phyloP scores from a whole-genome alignment of 2,888 invertebrate species.

The Drosophila ustulata region DNA sequence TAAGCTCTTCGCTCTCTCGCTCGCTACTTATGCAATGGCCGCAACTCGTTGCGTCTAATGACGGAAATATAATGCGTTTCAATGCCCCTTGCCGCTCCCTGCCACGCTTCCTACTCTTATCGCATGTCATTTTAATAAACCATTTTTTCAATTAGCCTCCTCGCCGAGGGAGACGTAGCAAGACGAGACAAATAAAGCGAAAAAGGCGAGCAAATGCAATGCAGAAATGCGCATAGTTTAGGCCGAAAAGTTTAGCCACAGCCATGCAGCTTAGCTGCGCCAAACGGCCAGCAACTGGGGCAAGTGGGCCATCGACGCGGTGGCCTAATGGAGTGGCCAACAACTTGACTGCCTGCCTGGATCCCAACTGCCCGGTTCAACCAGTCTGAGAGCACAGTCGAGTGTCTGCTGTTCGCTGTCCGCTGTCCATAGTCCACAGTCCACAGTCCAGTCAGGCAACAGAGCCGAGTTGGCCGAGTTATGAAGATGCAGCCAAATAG shows the following conservation, averaged over 20 bases:
- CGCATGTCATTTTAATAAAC: constrained; percentile 74
- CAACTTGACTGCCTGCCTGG: constrained; percentile 33
- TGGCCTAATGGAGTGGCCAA: constrained; percentile 58
- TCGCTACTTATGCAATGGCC: constrained; percentile 57
- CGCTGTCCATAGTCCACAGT: neutral
- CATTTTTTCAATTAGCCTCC: constrained; percentile 74
- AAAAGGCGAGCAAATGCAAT: constrained; percentile 43
- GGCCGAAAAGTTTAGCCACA: constrained; percentile 46
- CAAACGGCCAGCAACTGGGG: constrained; percentile 48
- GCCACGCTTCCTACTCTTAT: constrained; percentile 35
- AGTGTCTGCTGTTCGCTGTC: neutral
- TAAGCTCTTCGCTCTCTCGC: neutral
- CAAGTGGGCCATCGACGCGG: constrained; percentile 60
- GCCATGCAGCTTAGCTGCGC: constrained; percentile 17
- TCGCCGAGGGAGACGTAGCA: constrained; percentile 16
- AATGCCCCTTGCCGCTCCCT: constrained; percentile 3
- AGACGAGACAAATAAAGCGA: neutral
- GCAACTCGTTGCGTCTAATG: constrained; percentile 72
- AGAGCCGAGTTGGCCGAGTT: constrained; percentile 55
- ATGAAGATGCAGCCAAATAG: constrained; percentile 75
- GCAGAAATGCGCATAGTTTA: constrained; percentile 63
- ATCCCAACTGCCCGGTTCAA: constrained; percentile 32
- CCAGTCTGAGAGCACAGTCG: constrained; percentile 35
- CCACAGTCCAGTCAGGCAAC: neutral
- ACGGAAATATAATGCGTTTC: constrained; percentile 74